These are phyloP conservation scores for Coelinius sp. DNA, from an alignment of 2,888 invertebrate species.

Conservation along the genomic window DNA sequence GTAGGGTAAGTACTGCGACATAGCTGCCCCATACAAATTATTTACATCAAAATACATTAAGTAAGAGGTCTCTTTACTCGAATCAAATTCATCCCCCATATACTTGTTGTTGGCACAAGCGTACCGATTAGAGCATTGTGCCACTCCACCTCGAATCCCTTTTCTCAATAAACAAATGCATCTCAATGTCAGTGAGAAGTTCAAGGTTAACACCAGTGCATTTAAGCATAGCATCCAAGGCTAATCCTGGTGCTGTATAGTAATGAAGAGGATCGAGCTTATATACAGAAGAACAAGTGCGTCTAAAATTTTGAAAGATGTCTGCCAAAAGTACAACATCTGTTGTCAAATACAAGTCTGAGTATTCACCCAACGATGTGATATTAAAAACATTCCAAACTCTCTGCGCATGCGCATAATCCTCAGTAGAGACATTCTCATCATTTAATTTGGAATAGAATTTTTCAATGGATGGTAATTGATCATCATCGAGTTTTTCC, in stretches of 20 bases:
- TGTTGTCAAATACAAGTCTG: not conserved
- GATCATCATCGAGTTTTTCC: constrained; percentile 37
- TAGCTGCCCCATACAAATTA: constrained; percentile 39
- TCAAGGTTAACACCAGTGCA: constrained; percentile 39
- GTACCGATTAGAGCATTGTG: constrained; percentile 50
- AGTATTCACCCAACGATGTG: constrained; percentile 59
- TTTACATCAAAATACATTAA: constrained; percentile 43
- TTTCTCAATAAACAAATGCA: constrained; percentile 50
- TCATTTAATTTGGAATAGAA: constrained; percentile 50
- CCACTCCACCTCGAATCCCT: constrained; percentile 52
- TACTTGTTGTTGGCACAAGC: constrained; percentile 50
- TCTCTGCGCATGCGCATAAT: not conserved
- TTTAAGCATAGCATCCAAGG: too few species aligned
- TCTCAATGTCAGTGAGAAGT: constrained; percentile 49
- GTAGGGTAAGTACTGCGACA: constrained; percentile 28
- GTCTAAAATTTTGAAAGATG: constrained; percentile 19
- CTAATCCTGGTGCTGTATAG: constrained; percentile 41
- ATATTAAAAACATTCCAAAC: constrained; percentile 51
- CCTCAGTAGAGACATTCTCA: constrained; percentile 42
- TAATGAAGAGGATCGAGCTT: constrained; percentile 54
- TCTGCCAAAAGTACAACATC: not conserved
- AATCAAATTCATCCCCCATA: constrained; percentile 39
- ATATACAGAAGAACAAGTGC: constrained; percentile 52
- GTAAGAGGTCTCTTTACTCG: constrained; percentile 24
- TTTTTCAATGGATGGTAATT: constrained; percentile 40